Percentiles rank a stretch among this genome's conserved stretches.
Evolutionary conservation across 1,140 invertebrate species (phyloP).

Genomic region (Hyphantria cunea): DNA sequence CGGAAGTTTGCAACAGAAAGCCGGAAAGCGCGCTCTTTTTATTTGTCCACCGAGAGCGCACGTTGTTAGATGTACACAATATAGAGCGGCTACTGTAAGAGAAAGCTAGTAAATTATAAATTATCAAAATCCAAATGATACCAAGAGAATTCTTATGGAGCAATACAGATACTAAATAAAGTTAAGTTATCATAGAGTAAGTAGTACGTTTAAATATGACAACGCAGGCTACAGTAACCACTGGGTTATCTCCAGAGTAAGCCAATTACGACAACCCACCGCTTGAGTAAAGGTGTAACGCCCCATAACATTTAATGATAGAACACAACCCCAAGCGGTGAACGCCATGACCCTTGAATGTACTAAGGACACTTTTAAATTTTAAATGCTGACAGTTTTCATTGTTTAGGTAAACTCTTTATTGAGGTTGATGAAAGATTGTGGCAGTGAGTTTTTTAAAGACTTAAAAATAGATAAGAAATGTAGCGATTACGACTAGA

Average conservation of each 20-base stretch:
- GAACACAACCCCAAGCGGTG: constrained; percentile 6
- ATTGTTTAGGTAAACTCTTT: too few species aligned
- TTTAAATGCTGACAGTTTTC: too few species aligned
- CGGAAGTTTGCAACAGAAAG: too few species aligned
- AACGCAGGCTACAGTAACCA: constrained; percentile 3
- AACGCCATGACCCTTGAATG: not conserved
- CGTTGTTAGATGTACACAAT: too few species aligned
- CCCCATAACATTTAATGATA: constrained; percentile 22
- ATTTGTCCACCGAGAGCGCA: too few species aligned
- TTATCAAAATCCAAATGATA: too few species aligned
- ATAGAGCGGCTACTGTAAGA: too few species aligned
- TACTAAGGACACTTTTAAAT: not conserved
- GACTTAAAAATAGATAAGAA: too few species aligned
- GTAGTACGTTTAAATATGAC: constrained; percentile 3
- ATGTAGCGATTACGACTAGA: too few species aligned
- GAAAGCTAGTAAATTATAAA: too few species aligned
- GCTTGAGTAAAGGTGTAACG: constrained; percentile 6
- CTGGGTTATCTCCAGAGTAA: constrained; percentile 4
- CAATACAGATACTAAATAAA: constrained; percentile 3
- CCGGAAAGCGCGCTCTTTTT: too few species aligned
- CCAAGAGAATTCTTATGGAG: not conserved
- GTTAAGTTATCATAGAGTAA: not conserved
- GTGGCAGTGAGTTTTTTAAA: too few species aligned
- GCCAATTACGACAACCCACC: constrained; percentile 13
- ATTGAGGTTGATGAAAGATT: not conserved